Conservation (phyloP, 2,797 vertebrate species). For the Phalanger gymnotis region DNA sequence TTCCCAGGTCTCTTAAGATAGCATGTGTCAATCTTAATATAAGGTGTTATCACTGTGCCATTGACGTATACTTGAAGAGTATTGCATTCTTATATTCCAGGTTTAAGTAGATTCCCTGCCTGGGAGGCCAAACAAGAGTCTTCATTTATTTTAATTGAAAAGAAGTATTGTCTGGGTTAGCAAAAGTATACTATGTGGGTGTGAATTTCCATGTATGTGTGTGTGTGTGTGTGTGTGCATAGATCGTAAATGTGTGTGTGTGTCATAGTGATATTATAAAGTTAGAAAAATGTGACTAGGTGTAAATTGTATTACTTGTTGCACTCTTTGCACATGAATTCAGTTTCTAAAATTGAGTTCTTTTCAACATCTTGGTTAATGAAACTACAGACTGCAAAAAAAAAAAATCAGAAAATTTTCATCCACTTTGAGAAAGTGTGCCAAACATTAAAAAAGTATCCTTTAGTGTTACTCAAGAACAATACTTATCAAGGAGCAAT, state of each 20-base stretch:
- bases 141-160: conserved; percentile 76
- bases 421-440: conserved; percentile 35
- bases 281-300: conserved; percentile 84
- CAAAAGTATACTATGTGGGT: conserved; percentile 81
- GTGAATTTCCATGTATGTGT: conserved; percentile 81
- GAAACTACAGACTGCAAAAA: conserved; percentile 63
- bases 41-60: conserved; percentile 83
- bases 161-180: conserved; percentile 83
- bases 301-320: conserved; percentile 84
- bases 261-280: conserved; percentile 83
- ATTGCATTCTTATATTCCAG: conserved; percentile 80
- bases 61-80: conserved; percentile 83
- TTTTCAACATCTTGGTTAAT: conserved; percentile 76
- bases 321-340: conserved; percentile 86
- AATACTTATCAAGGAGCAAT: conserved; percentile 43
- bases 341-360: conserved; percentile 87
- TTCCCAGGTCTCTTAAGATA: conserved; percentile 81
- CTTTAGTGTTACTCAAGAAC: conserved; percentile 57
- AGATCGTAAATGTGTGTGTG: conserved; percentile 77
- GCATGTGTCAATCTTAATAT: conserved; percentile 83
- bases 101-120: conserved; percentile 80
- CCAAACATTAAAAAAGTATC: conserved; percentile 53
- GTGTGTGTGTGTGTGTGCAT: conserved; percentile 77
- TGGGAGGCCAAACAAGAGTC: conserved; percentile 79
- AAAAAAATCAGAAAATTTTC: conserved; percentile 23